Evolutionary conservation across 2,113 vertebrate genomes (phyloP), one percentile per base, ranked within the genome.

Genomic region (Alexandromys fortis): DNA sequence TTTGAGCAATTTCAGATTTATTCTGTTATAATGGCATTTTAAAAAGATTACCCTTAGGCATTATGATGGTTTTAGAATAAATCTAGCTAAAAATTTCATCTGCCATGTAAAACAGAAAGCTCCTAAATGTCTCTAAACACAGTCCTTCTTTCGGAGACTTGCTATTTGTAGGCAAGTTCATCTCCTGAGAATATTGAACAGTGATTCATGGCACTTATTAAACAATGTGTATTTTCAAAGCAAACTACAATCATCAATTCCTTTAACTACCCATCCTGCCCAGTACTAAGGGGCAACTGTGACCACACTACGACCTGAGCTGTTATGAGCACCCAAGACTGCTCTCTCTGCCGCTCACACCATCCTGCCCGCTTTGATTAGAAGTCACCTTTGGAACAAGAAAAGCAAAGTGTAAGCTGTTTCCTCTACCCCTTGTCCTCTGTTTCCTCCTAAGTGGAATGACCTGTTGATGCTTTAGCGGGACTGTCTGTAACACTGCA

Each of bases 1-100:
- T 98, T 97, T 79, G 49, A 96, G 90, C 93, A 97, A 96, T 98
- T 97, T 97, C 65, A 96, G 91, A 95, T 96, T 97, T 97, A 97
- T 95, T 96, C 63, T 67, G 30, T 94, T 91, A 94, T 95, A 97
- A 97, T 94, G 94, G 86, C 88, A 97, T 98, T 97, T 98, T 58
- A 47, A 97, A 97, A 95, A 97, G 93, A 96, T 97, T 97, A 97
- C 95, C 94, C 70, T 92, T 94, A 95, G 92, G 89, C 92, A 96
- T 96, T 97, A 79, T 89, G 89, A 94, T 95, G 85, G 86, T 85
- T 97, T 98, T 92, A 97, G 92, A 98, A 97, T 97, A 97, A 97
- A 96, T 75, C 89, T 96, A 95, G 73, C 88, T 96, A 96, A 89
- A 96, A 96, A 70, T 94, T 83, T 79, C 52, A 77, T 97, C 96